Base-by-base conservation (phyloP, 1,140 invertebrate genomes). In the Lepidurus arcticus region DNA sequence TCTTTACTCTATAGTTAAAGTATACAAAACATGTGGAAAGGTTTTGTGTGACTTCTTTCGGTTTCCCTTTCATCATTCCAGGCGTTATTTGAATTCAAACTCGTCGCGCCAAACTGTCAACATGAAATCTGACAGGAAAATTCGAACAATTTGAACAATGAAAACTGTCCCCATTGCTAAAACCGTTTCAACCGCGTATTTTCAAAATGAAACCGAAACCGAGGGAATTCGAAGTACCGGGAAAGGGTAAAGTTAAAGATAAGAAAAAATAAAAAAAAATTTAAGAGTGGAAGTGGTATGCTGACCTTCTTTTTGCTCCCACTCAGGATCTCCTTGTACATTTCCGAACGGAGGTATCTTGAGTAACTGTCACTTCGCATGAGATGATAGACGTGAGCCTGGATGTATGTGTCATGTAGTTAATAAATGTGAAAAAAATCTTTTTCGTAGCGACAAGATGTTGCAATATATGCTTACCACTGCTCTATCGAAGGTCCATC, bases 281-380 rank as follows among this genome's bases (percentile, higher is more conserved):
- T 65, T 65, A 65, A 13, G 47, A 21, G 1, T 7, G 47, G 7
- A 65, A 65, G 4, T 13, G 47, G 11, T 65, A 21, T 81, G 76
- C 78, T 87, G 86, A 95, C 93, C 91, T 97, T 97, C 88, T 98
- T 98, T 85, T 97, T 96, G 74, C 94, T 94, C 81, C 94, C 94
- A 86, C 93, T 96, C 75, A 98, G 88, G 85, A 94, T 97, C 82
- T 99, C 96, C 89, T 98, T 98, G 86, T 98, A 99, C 93, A 98
- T 97, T 83, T 99, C 98, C 2, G 98, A 99, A 75, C 98, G 91
- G 77, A 99, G 88, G 85, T 98, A 99, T 80, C 98, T 89, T 65
- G 95, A 97, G 84, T 99, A 99, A 82, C 94, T 97, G 86, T 99
- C 98, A 82, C 94, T 97, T 84, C 98, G 98, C 98, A 99, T 99